Evolutionary conservation across 2,797 vertebrate species (phyloP).

Genomic region (Cacajao melanocephalus): DNA sequence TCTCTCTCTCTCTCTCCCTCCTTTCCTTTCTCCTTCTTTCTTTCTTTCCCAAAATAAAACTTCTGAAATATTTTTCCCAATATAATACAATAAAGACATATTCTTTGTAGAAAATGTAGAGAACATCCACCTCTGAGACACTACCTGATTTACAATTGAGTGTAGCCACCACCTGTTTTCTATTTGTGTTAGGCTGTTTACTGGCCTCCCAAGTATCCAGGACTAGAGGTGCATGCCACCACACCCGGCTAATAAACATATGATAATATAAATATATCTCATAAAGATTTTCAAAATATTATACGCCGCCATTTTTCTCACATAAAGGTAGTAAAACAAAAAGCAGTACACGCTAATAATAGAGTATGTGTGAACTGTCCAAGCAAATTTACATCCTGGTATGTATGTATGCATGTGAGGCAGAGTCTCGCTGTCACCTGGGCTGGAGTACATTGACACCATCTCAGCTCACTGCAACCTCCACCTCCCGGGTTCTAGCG

Average conservation of each 20-base stretch:
- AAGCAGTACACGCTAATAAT: accelerated
- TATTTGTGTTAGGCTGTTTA: background rate
- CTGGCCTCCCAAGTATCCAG: no score
- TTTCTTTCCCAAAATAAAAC: background rate
- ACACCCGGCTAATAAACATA: background rate
- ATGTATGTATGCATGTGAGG: background rate
- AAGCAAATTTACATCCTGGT: background rate
- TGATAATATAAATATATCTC: background rate
- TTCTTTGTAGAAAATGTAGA: background rate
- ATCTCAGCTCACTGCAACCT: background rate
- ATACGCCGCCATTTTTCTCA: background rate
- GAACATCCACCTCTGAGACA: background rate
- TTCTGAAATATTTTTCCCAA: background rate
- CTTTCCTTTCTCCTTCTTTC: background rate
- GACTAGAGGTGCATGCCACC: no score
- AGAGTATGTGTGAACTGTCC: background rate
- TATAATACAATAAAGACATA: background rate
- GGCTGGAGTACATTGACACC: background rate
- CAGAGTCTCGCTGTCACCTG: background rate
- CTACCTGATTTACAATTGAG: background rate
- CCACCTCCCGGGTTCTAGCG: background rate
- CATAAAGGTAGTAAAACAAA: background rate
- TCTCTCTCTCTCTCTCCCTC: background rate
- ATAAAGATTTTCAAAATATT: background rate
- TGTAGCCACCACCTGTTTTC: background rate